A percentile compares a stretch with the other conserved stretches of the same genome.
Evolutionary conservation across 1,140 invertebrate species (phyloP).

Genomic region (Pectinophora gossypiella): DNA sequence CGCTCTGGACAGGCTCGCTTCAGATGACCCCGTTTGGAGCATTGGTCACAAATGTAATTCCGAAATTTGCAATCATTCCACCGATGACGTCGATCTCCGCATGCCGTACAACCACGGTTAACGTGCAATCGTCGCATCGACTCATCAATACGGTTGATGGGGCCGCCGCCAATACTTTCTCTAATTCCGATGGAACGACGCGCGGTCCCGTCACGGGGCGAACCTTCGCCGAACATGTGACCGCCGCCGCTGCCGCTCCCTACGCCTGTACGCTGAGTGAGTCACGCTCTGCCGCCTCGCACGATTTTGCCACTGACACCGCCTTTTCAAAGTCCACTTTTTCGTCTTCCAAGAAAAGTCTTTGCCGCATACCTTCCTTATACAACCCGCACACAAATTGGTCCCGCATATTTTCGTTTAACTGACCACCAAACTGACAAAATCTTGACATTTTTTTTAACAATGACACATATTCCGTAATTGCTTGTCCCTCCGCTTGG

Average conservation of each 20-base stretch:
- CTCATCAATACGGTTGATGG: background rate
- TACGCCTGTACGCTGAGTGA: background rate
- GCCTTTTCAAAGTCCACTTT: conserved; percentile 1
- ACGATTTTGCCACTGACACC: background rate
- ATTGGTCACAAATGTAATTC: background rate
- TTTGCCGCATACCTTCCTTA: conserved; percentile 2
- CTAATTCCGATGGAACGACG: background rate
- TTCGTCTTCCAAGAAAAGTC: background rate
- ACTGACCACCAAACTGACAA: conserved; percentile 1
- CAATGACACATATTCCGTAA: conserved; percentile 4
- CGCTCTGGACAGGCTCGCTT: background rate
- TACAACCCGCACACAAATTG: conserved; percentile 8
- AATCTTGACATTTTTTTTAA: conserved; percentile 3
- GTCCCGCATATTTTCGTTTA: conserved; percentile 7
- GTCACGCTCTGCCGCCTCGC: conserved; percentile 8
- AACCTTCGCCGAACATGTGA: background rate
- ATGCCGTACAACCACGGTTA: background rate
- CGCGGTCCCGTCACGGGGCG: background rate
- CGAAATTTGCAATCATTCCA: background rate
- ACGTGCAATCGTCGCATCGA: background rate
- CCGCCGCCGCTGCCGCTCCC: background rate
- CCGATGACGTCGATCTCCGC: background rate
- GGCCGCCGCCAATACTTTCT: background rate
- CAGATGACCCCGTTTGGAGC: background rate
- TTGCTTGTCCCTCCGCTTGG: background rate